Evolutionary conservation across 92 coral and sea anemone species (phyloP).

Genomic region (Hydrozoanthus gracilis): DNA sequence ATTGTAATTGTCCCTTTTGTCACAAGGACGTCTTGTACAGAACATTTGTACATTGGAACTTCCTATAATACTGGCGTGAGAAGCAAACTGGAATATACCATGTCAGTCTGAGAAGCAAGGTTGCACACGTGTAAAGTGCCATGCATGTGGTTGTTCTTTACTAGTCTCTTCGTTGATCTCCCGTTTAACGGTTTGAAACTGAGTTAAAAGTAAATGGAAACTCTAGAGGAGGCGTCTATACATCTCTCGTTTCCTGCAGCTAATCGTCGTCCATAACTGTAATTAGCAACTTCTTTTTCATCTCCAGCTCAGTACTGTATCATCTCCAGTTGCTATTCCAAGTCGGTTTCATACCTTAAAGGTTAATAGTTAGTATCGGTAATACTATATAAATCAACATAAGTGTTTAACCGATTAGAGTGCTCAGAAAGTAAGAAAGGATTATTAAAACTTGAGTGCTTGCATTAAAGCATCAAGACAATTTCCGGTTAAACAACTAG

Average conservation of each 20-base stretch:
- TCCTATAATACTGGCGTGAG: not conserved
- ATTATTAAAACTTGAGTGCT: too few relatives aligned
- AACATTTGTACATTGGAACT: not conserved
- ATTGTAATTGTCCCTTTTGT: not conserved
- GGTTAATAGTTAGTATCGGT: too few relatives aligned
- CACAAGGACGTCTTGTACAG: not conserved
- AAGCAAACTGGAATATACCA: not conserved
- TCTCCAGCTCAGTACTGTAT: too few relatives aligned
- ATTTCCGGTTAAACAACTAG: too few relatives aligned
- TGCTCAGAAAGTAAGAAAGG: too few relatives aligned
- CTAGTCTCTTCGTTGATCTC: not conserved
- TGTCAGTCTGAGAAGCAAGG: not conserved
- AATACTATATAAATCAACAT: too few relatives aligned
- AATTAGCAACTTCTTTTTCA: not conserved
- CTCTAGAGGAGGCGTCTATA: not conserved
- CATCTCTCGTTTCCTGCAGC: not conserved
- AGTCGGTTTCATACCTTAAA: too few relatives aligned
- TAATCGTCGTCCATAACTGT: not conserved
- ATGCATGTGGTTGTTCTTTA: not conserved
- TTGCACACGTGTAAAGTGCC: not conserved
- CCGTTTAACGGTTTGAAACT: not conserved
- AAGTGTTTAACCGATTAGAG: too few relatives aligned
- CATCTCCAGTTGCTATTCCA: too few relatives aligned
- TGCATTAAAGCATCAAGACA: too few relatives aligned
- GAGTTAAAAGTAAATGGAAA: not conserved